These are phyloP conservation scores for Monodelphis domestica DNA, from an alignment of 2,797 vertebrate species.

Conservation along the genomic window DNA sequence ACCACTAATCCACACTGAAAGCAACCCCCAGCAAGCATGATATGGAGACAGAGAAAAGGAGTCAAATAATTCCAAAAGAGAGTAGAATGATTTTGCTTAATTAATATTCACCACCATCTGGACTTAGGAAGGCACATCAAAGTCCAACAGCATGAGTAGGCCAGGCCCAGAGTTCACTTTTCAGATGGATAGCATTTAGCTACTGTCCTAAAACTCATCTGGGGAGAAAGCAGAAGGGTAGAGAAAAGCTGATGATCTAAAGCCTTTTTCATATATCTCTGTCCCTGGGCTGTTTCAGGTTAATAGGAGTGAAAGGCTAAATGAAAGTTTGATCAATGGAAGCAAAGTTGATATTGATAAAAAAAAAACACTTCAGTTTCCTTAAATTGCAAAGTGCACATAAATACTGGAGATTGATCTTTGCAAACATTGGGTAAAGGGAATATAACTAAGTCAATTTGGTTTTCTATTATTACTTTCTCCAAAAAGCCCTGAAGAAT, in stretches of 20 bases:
- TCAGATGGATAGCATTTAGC: background rate
- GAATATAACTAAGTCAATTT: constrained; percentile 42
- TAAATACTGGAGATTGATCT: constrained; percentile 68
- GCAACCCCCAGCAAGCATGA: background rate
- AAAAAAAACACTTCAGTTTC: constrained; percentile 35
- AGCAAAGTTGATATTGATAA: constrained; percentile 53
- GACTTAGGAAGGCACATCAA: background rate
- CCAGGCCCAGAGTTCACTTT: background rate
- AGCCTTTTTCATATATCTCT: constrained; percentile 3
- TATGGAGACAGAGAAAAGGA: background rate
- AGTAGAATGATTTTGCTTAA: fast-evolving
- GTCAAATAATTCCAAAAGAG: fast-evolving
- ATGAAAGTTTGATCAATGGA: constrained; percentile 53
- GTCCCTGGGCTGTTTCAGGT: constrained; percentile 11
- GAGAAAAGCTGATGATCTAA: background rate
- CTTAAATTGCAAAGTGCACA: constrained; percentile 26
- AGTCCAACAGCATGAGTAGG: background rate
- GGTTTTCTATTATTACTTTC: constrained; percentile 57
- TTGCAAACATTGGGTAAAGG: constrained; percentile 44
- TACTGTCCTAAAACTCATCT: background rate
- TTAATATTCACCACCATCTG: fast-evolving
- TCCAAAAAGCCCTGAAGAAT: constrained; percentile 65
- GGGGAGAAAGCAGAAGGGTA: background rate
- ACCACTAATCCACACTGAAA: background rate
- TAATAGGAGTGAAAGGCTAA: background rate